phyloP scores from a whole-genome alignment of 2,888 invertebrate species.

The Malthinus flaveolus region DNA sequence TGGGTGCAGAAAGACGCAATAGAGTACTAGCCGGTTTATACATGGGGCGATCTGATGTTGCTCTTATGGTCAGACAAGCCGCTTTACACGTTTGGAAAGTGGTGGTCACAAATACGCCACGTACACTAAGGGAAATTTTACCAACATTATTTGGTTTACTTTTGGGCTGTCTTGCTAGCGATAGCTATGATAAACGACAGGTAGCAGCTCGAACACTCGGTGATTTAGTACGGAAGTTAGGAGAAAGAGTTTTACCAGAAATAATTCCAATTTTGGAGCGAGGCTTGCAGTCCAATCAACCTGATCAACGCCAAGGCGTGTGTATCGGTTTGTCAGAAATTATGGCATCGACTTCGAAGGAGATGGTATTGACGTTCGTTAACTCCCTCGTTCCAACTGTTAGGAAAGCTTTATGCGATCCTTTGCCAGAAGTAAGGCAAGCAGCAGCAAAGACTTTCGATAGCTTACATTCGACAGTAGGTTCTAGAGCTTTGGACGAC shows the following conservation, averaged over 20 bases:
- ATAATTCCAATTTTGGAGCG: slow-evolving; percentile 96
- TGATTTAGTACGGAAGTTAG: slow-evolving; percentile 94
- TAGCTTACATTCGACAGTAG: slow-evolving; percentile 92
- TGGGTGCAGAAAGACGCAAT: slow-evolving; percentile 90
- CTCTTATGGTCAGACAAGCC: slow-evolving; percentile 94
- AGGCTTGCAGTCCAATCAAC: slow-evolving; percentile 86
- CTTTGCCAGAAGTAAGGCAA: slow-evolving; percentile 86
- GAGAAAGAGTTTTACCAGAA: slow-evolving; percentile 96
- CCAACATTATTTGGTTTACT: slow-evolving; percentile 91
- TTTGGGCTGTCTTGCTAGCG: slow-evolving; percentile 92
- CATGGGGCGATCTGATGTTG: slow-evolving; percentile 97
- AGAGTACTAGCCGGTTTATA: slow-evolving; percentile 92
- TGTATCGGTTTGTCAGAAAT: slow-evolving; percentile 98
- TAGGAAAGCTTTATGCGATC: slow-evolving; percentile 92
- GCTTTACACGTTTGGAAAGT: slow-evolving; percentile 99
- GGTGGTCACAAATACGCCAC: slow-evolving; percentile 96
- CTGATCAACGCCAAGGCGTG: slow-evolving; percentile 97
- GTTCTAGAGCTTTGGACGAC: slow-evolving; percentile 92
- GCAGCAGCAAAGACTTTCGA: slow-evolving; percentile 98
- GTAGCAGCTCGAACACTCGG: slow-evolving; percentile 96
- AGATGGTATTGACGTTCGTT: slow-evolving; percentile 89
- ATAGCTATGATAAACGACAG: slow-evolving; percentile 94
- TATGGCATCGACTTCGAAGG: slow-evolving; percentile 93
- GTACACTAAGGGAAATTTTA: slow-evolving; percentile 93
- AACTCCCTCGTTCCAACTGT: slow-evolving; percentile 91